Conservation (phyloP, 1,140 invertebrate species). For the Triops longicaudatus region DNA sequence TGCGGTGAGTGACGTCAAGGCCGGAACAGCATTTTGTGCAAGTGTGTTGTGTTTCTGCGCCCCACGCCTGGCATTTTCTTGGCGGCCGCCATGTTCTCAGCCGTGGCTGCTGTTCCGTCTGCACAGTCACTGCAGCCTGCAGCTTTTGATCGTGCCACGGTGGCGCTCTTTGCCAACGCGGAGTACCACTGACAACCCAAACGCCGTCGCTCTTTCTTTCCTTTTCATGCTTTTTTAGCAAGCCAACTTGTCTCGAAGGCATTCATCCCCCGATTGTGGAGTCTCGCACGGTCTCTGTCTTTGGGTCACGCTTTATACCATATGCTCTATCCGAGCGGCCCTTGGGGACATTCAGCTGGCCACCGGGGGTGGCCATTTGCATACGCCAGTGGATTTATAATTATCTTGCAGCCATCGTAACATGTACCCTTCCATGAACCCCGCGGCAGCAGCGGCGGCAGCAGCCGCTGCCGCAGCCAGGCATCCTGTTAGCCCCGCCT, state of each 20-base stretch:
- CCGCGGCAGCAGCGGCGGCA: conserved; percentile 29
- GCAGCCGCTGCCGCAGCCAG: conserved; percentile 29
- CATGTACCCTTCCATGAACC: conserved; percentile 30
- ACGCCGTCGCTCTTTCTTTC: background rate
- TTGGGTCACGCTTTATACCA: background rate
- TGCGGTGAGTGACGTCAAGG: conserved; percentile 9
- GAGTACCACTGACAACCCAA: background rate
- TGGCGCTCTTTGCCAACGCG: background rate
- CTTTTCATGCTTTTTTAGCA: no score
- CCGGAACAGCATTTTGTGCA: background rate
- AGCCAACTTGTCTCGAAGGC: background rate
- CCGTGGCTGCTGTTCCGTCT: background rate
- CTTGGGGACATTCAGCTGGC: conserved; percentile 13
- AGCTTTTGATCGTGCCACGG: background rate
- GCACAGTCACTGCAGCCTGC: background rate
- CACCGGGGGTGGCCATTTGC: conserved; percentile 16
- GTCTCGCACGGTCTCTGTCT: no score
- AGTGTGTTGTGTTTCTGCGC: background rate
- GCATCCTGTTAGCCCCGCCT: conserved; percentile 27
- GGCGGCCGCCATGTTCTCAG: background rate
- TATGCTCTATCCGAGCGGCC: background rate
- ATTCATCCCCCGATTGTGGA: background rate
- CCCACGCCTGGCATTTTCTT: background rate
- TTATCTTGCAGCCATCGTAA: conserved; percentile 10
- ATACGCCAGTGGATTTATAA: conserved; percentile 19